phyloP scores from a whole-genome alignment of 92 coral and sea anemone species.

The Umimayanthus chanpuru region DNA sequence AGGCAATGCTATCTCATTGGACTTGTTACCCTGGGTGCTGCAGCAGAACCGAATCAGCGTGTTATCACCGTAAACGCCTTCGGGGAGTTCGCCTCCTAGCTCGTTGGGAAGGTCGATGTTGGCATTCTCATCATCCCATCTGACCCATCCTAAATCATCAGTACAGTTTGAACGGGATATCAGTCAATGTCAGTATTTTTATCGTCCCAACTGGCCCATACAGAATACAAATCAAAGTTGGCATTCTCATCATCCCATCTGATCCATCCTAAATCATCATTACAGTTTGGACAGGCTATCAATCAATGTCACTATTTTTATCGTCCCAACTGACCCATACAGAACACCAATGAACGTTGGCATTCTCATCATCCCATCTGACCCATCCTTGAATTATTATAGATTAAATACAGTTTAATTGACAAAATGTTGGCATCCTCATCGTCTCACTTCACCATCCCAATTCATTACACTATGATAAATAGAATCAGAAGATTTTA shows the following conservation, averaged over 20 bases:
- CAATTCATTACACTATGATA: too few relatives aligned
- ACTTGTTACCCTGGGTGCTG: constrained; percentile 69
- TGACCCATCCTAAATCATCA: constrained; percentile 67
- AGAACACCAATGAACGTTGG: constrained; percentile 43
- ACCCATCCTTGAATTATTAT: too few relatives aligned
- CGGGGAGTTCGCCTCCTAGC: constrained; percentile 71
- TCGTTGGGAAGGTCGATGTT: constrained; percentile 69
- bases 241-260: constrained; percentile 86
- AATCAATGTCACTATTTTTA: not conserved
- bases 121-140: constrained; percentile 90
- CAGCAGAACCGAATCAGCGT: constrained; percentile 87
- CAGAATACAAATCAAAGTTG: constrained; percentile 33
- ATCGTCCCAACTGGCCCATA: not conserved
- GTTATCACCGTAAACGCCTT: constrained; percentile 77
- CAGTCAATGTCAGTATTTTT: not conserved
- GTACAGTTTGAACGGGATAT: not conserved
- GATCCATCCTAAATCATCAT: constrained; percentile 62
- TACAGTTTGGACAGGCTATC: not conserved
- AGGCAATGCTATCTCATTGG: constrained; percentile 64
- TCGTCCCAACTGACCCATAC: not conserved
- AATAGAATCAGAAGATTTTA: too few relatives aligned
- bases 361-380: constrained; percentile 52
- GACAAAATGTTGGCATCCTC: constrained; percentile 41
- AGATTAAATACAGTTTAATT: too few relatives aligned
- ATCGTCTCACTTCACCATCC: not conserved